Conservation (phyloP, 2,797 vertebrate genomes). For the Amphiprion clarkii region DNA sequence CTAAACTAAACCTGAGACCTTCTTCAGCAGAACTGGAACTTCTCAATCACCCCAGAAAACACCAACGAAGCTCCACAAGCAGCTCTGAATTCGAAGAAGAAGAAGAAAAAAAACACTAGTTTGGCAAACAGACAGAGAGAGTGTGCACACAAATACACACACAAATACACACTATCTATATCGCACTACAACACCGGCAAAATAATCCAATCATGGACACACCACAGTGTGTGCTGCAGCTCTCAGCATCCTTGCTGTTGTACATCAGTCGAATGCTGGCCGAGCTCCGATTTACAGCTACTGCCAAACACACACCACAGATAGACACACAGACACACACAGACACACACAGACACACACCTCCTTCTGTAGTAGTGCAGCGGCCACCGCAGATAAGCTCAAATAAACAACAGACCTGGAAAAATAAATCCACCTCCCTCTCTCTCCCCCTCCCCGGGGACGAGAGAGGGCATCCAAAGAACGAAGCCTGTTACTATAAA, state of each 20-base stretch:
- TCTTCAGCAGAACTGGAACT: not conserved
- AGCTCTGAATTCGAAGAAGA: not conserved
- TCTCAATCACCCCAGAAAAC: slow-evolving; percentile 7
- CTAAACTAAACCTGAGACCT: not conserved
- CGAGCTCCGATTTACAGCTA: slow-evolving; percentile 74
- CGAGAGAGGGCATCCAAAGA: slow-evolving; percentile 73
- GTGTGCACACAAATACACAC: slow-evolving; percentile 10
- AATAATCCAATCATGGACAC: slow-evolving; percentile 62
- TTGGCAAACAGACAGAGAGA: not conserved
- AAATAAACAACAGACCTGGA: slow-evolving; percentile 80
- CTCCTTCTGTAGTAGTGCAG: slow-evolving; percentile 57
- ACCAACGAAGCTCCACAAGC: not conserved
- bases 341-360: slow-evolving; percentile 45
- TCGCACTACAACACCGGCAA: slow-evolving; percentile 40
- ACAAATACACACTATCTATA: slow-evolving; percentile 29
- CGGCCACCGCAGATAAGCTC: slow-evolving; percentile 74
- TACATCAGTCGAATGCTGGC: slow-evolving; percentile 76
- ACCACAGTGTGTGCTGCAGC: slow-evolving; percentile 47
- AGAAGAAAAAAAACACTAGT: not conserved
- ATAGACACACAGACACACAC: slow-evolving; percentile 35
- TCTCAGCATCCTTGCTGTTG: slow-evolving; percentile 67
- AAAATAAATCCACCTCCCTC: slow-evolving; percentile 74
- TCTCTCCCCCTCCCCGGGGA: slow-evolving; percentile 48
- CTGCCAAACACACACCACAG: slow-evolving; percentile 55
- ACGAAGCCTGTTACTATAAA: slow-evolving; percentile 70